Evolutionary conservation across 2,113 vertebrate genomes (phyloP), one percentile per base, ranked within the genome.

Genomic region (Stegostoma tigrinum): DNA sequence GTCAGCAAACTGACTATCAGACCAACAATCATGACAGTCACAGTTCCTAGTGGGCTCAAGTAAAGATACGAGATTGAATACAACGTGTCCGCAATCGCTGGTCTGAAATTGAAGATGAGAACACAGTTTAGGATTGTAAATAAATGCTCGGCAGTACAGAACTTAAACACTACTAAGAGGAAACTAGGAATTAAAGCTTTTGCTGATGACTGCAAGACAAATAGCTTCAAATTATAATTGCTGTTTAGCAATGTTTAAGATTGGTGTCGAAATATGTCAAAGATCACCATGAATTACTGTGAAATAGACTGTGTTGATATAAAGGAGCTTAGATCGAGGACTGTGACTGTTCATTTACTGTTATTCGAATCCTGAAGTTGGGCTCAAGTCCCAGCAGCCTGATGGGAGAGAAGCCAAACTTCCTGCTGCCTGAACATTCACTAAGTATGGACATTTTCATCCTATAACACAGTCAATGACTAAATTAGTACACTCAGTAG

Each of bases 61-160:
- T 98, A 98, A 72, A 98, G 96, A 94, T 98, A 98, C 66, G 98
- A 98, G 96, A 98, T 96, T 66, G 98, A 98, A 96, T 98, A 98
- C 98, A 97, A 98, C 91, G 94, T 95, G 96, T 98, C 97, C 95
- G 98, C 98, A 93, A 98, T 85, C 38, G 95, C 75, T 66, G 98
- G 98, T 96, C 98, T 97, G 78, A 96, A 61, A 86, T 61, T 2
- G 5, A 95, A 95, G 10, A 72, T 55, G 23, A 8, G 45, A 30
- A 48, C 0, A 61, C 55, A 61, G 12, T 61, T 61, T 10, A 61
- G 12, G 55, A 12, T 61, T 61, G 55, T 61, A 7, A 61, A 7
- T 61, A 61, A 61, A 61, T 61, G 55, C 12, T 61, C 12, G 55
- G 55, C 12, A 61, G 7, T 61, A 12, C 55, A 61, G 55, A 61